Evolutionary conservation across 2,113 vertebrate genomes (phyloP), one percentile per base, ranked within the genome.

Genomic region (Microtus richardsoni): DNA sequence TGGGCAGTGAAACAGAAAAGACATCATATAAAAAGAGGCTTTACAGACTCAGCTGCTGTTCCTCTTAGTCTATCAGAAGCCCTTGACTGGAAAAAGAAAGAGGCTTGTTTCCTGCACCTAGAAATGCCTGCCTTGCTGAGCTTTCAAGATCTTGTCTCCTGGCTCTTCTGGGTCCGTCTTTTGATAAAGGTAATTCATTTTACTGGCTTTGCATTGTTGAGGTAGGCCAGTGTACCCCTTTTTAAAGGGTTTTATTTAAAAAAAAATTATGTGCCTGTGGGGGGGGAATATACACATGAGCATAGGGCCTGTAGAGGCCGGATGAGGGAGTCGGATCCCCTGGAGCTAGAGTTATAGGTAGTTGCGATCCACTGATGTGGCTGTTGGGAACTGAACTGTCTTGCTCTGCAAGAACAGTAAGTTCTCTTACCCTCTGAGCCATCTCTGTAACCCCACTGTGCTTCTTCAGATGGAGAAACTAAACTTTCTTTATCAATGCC

Each of bases 211-310:
- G 71, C 22, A 75, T 24, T 75, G 21, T 4, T 62, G 13, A 84
- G 7, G 36, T 74, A 22, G 10, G 41, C n/a, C 12, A 68, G 58
- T 41, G 1, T 36, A 12, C 1, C 21, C 64, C 41, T 24, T 64
- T 64, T 12, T 24, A 54, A 22, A 47, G 49, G 21, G 41, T 41
- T 41, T 74, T 16, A 62, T 10, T 41, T 62, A 24, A 60, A 83
- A 79, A 79, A 82, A 60, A 60, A 62, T 3, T 82, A 82, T 62
- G 80, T 41, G 79, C 22, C 16, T 36, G 8, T 82, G n/a, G 17
- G 12, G 0, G 0, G 6, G 54, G n/a, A 24, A 39, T 39, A 13
- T 28, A n/a, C 24, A 60, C 22, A 28, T 5, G n/a, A 83, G 12
- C n/a, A 8, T 11, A 39, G n/a, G 13, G 22, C 54, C n/a, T 13